phyloP scores from a whole-genome alignment of 2,888 invertebrate genomes.

The Stenolophus ochropezus region DNA sequence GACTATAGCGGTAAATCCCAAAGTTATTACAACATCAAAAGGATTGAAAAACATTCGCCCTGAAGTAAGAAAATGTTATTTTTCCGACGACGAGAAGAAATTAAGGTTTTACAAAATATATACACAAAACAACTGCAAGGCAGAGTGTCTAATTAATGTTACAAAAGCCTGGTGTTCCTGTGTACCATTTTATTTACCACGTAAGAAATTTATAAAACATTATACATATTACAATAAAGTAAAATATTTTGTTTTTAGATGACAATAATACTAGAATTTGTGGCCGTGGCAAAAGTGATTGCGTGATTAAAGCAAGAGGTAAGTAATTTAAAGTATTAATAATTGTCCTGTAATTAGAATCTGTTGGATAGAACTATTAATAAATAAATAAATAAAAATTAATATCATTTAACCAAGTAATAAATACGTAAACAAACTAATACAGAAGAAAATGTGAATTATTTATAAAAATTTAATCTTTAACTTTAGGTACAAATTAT shows the following conservation, averaged over 20 bases:
- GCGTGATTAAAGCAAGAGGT: neutral
- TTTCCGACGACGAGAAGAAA: constrained; percentile 64
- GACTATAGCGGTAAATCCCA: constrained; percentile 63
- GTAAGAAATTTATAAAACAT: constrained; percentile 63
- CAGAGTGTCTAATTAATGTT: constrained; percentile 66
- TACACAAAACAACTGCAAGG: constrained; percentile 65
- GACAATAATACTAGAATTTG: neutral
- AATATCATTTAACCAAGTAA: too few species aligned
- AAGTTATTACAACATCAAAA: constrained; percentile 65
- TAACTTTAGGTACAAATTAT: too few species aligned
- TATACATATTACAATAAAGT: neutral
- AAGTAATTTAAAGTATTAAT: too few species aligned
- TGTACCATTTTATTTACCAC: constrained; percentile 65
- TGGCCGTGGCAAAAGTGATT: neutral
- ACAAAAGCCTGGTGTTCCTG: constrained; percentile 64
- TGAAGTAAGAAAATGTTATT: constrained; percentile 65
- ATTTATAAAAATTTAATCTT: too few species aligned
- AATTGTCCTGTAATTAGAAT: neutral
- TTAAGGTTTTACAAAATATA: constrained; percentile 65
- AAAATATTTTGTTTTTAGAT: neutral
- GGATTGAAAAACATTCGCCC: constrained; percentile 64
- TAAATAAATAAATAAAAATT: too few species aligned
- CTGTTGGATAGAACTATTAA: neutral
- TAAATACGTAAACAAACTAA: too few species aligned
- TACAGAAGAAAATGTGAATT: too few species aligned